These are phyloP conservation scores for Cacoxenus indagator DNA, from an alignment of 2,888 invertebrate species.

Conservation along the genomic window DNA sequence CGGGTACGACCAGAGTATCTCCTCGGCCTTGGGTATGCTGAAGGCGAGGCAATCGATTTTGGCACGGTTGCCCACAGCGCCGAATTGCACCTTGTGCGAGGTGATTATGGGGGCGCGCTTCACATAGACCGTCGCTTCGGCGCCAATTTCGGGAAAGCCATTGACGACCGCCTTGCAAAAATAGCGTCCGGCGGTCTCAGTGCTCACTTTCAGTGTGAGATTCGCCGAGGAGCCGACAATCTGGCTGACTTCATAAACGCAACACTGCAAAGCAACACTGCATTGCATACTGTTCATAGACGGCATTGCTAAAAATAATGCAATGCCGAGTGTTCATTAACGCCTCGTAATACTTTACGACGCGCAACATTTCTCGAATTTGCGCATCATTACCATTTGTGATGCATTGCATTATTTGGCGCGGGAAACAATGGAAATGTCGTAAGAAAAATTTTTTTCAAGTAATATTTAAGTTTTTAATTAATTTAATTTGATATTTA, in stretches of 20 bases:
- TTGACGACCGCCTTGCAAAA: conserved; percentile 89
- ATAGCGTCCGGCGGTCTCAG: conserved; percentile 87
- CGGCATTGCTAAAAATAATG: not conserved
- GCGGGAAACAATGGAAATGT: too few species aligned
- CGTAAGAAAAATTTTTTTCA: too few species aligned
- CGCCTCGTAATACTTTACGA: too few species aligned
- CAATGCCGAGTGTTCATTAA: too few species aligned
- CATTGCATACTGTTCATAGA: not conserved
- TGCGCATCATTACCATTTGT: too few species aligned
- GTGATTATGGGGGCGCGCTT: conserved; percentile 87
- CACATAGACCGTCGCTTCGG: conserved; percentile 83
- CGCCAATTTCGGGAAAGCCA: conserved; percentile 88
- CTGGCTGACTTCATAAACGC: conserved; percentile 66
- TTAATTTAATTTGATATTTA: too few species aligned
- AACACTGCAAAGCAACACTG: not conserved
- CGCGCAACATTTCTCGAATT: too few species aligned
- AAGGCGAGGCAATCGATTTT: conserved; percentile 90
- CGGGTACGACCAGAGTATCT: conserved; percentile 88
- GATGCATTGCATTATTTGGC: too few species aligned
- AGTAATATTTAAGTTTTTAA: too few species aligned
- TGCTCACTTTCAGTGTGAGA: conserved; percentile 82
- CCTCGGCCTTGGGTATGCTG: conserved; percentile 90
- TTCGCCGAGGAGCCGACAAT: conserved; percentile 84
- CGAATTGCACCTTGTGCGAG: conserved; percentile 87
- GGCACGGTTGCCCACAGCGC: conserved; percentile 83